Evolutionary conservation across 92 coral and sea anemone genomes (phyloP).

Genomic region (Isaurus tuberculatus): DNA sequence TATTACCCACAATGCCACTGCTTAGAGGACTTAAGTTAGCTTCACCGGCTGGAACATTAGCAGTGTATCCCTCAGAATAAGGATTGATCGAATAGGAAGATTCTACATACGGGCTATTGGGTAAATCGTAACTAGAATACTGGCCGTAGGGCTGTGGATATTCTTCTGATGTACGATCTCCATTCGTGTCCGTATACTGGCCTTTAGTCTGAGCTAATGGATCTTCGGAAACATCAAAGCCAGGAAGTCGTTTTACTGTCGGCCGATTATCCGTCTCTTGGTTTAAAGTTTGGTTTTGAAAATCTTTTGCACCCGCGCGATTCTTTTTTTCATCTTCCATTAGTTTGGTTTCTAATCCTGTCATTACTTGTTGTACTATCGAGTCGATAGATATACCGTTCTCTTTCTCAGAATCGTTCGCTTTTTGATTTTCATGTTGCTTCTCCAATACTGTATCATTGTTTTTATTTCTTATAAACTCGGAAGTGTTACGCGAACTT

Average conservation of each 20-base stretch:
- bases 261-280: background rate
- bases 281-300: background rate
- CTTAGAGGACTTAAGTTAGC: background rate
- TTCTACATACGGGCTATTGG: constrained; percentile 23
- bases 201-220: background rate
- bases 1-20: background rate
- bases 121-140: constrained; percentile 25
- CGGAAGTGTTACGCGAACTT: background rate
- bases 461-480: background rate
- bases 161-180: constrained; percentile 11
- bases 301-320: too few species aligned
- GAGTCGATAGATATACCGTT: background rate
- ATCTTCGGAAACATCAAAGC: background rate
- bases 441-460: background rate
- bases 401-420: background rate
- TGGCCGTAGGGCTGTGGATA: constrained; percentile 18
- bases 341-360: constrained; percentile 7
- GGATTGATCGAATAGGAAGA: constrained; percentile 20
- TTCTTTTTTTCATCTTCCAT: constrained; percentile 7
- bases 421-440: background rate
- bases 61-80: constrained; percentile 24
- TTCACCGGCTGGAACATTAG: constrained; percentile 10
- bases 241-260: background rate
- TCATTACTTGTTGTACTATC: constrained; percentile 23
- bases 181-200: background rate